Evolutionary conservation across 2,797 vertebrate species (phyloP), one percentile per base, ranked within the genome.

Genomic region (Coracias cyanogaster): DNA sequence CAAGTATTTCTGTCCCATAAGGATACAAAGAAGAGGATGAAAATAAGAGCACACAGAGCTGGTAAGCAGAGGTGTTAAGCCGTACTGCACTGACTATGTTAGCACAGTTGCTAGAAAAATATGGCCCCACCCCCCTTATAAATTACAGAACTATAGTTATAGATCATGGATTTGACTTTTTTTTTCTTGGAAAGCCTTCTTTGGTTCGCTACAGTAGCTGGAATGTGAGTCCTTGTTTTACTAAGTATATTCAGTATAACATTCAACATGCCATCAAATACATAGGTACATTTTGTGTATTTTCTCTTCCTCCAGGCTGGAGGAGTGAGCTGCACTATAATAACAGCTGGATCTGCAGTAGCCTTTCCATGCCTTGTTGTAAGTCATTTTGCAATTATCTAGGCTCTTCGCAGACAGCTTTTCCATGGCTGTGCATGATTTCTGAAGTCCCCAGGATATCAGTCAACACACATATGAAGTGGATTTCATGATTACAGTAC

Each of bases 321-420:
- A 91, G 62, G 46, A 65, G 25, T 24, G 52, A 90, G 60, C 29
- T 85, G 70, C 35, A 5, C 22, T 31, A 2, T 5, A 51, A 64
- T 41, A 65, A 85, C 15, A 52, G 25, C n/a, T 90, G 67, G 28
- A 39, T 70, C 52, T 89, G 37, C 51, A 72, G 69, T 7, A 70
- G 66, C 46, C 45, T 82, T 92, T 84, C 82, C 46, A 19, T 57
- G 52, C 24, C 48, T 77, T 10, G 5, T n/a, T 91, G 49, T 60
- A 64, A 87, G 26, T 70, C 0, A 90, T 87, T 91, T 69, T 82
- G n/a, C 52, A 93, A 86, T 91, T 94, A 92, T 39, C 71, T 69
- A 52, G 49, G 54, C 69, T 86, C 78, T 92, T 90, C 6, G 5
- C 48, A 73, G 33, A 15, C 18, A 70, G 66, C 31, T 92, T 88